Evolutionary conservation across 1,140 invertebrate genomes (phyloP), one percentile per base, ranked within the genome.

Genomic region (Psix sp.): DNA sequence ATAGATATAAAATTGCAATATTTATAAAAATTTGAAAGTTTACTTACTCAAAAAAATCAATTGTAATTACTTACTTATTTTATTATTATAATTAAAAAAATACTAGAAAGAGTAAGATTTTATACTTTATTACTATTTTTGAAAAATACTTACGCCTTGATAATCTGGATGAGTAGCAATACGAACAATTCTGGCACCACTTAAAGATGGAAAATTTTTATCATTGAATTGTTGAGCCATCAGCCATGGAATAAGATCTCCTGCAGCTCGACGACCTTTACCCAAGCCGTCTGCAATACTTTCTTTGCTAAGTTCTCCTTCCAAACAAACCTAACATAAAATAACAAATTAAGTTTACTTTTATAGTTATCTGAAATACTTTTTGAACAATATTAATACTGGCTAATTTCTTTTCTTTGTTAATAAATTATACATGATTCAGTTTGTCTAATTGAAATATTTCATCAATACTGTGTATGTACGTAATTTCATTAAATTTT

Each of bases 141-240:
- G 5, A 48, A 17, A 17, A 24, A 29, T 35, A 51, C 35, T 40
- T 88, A 95, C 94, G 71, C 93, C 89, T 88, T 99, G 97, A 86
- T 98, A 99, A 75, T 98, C 96, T 0, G 98, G 98, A 91, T 99
- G 97, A 1, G 98, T 99, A 1, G 98, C 98, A 54, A 99, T 98
- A 29, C 98, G 89, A 11, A 99, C 95, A 52, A 99, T 91, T 63
- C 98, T 89, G 11, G 94, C 96, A 5, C 98, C 98, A 62, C 94
- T 92, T 1, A 99, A 88, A 48, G 91, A 91, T 5, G 96, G 94
- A 86, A 99, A 99, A 81, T 98, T 94, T 67, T 93, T 89, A 85
- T 99, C 97, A 70, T 97, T 94, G 85, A 94, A 99, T 82, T 99
- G 97, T 82, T 99, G 97, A 3, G 96, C 94, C 0, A 99, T 90